Conservation (phyloP, 2,797 vertebrate genomes). For the Ptychobarbus kaznakovi region DNA sequence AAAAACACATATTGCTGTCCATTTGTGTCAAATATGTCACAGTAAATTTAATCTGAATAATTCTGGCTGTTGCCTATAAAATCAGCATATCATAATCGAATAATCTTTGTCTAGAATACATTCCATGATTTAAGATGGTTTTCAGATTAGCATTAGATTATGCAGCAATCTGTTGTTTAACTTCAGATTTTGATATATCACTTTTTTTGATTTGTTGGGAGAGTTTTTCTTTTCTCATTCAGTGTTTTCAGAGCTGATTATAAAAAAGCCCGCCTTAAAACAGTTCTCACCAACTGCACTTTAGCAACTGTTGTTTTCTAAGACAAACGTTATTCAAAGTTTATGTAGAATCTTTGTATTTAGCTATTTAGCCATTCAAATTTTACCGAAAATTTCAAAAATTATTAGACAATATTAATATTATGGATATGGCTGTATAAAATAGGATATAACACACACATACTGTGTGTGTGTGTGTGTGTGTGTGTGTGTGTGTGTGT, state of each 20-base stretch:
- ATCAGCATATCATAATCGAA: neutral
- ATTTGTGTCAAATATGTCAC: neutral
- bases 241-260: neutral
- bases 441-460: too few species aligned
- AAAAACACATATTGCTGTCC: neutral
- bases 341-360: neutral
- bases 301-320: too few species aligned
- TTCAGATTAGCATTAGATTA: neutral
- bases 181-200: neutral
- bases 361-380: neutral
- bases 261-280: too few species aligned
- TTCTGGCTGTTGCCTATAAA: neutral
- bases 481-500: too few species aligned
- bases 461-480: too few species aligned
- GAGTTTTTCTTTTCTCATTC: neutral
- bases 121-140: neutral
- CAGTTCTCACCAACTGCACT: too few species aligned
- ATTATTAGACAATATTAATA: too few species aligned
- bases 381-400: too few species aligned
- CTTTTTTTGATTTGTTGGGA: neutral
- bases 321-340: neutral
- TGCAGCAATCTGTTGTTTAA: neutral
- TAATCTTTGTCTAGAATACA: neutral
- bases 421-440: too few species aligned
- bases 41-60: neutral